Conservation (phyloP, 2,888 invertebrate genomes). For the Cantharis flavilabris region DNA sequence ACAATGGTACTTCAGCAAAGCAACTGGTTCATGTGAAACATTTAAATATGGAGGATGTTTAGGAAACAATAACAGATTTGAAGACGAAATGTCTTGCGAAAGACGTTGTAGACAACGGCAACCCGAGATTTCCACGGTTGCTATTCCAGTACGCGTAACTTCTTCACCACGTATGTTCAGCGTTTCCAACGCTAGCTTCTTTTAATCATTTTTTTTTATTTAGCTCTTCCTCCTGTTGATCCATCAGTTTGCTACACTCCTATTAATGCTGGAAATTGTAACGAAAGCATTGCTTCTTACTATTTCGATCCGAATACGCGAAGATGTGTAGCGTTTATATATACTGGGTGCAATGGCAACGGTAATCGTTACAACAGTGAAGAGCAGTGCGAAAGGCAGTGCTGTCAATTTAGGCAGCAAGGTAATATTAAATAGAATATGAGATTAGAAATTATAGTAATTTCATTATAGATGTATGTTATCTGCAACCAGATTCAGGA, state of each 20-base stretch:
- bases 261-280: constrained; percentile 71
- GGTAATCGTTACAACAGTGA: constrained; percentile 74
- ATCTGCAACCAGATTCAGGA: constrained; percentile 68
- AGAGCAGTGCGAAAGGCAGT: constrained; percentile 78
- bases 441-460: neutral
- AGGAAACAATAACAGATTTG: constrained; percentile 87
- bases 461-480: constrained; percentile 70
- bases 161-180: neutral
- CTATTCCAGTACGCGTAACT: neutral
- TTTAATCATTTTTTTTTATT: neutral
- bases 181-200: neutral
- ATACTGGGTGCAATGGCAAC: constrained; percentile 74
- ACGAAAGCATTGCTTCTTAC: constrained; percentile 67
- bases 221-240: constrained; percentile 24
- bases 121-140: constrained; percentile 27
- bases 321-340: constrained; percentile 69
- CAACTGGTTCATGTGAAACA: constrained; percentile 68
- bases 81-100: constrained; percentile 64
- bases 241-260: constrained; percentile 64
- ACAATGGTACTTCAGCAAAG: constrained; percentile 75
- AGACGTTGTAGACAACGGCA: constrained; percentile 56
- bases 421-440: constrained; percentile 58
- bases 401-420: constrained; percentile 72
- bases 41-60: constrained; percentile 89
- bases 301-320: constrained; percentile 68